Evolutionary conservation across 2,113 vertebrate species (phyloP), one percentile per base, ranked within the genome.

Genomic region (Neopipo cinnamomea): DNA sequence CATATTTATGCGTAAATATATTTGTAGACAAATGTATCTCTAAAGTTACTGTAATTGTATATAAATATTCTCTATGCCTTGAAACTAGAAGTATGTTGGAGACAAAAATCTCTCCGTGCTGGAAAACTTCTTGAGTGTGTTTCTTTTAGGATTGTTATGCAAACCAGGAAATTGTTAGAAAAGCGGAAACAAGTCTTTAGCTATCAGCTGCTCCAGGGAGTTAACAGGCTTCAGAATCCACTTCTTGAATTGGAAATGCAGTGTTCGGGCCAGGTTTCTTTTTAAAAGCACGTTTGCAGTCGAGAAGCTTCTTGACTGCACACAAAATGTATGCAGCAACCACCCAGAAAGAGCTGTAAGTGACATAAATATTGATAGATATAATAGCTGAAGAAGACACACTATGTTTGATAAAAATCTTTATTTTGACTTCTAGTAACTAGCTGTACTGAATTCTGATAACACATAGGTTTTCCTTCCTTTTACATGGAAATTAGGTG

Each of bases 111-210:
- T 62, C 79, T 75, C 41, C 49, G 39, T 47, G 70, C 91, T 96
- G 90, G 72, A 90, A 95, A 97, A 81, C 61, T 91, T 72, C 80
- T 95, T 47, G 78, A 92, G 61, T 12, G 65, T 94, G 85, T 95
- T 97, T 96, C 81, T 77, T 86, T 97, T 91, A 83, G 92, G 71
- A 88, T 91, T 96, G 93, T 97, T 94, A 95, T 84, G 88, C 72
- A 96, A 94, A 96, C 94, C 94, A 94, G 83, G 90, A 96, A 95
- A 89, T 97, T 95, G 78, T 94, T 96, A 90, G 71, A 78, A 88
- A 95, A 96, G 93, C 91, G 94, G 89, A 95, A 95, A 93, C 75
- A 96, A 94, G 91, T 93, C 96, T 97, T 97, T 96, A 97, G 89
- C 93, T 93, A 86, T 96, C 85, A 88, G 81, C 94, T 95, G 94